Evolutionary conservation across 2,797 vertebrate genomes (phyloP).

Genomic region (Cephalopachus bancanus): DNA sequence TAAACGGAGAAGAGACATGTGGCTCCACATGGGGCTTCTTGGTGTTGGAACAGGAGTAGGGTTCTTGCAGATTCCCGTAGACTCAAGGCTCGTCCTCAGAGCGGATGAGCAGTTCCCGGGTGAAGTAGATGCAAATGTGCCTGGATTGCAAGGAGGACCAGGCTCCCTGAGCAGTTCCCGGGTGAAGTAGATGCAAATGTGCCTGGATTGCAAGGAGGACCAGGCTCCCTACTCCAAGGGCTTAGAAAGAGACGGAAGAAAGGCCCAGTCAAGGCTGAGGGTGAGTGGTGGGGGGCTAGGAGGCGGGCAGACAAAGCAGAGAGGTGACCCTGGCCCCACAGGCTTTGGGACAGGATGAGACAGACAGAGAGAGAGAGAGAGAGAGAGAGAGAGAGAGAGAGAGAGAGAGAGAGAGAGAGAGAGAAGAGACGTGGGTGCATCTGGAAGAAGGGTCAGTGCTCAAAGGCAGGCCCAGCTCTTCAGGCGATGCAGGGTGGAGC

Average conservation of each 20-base stretch:
- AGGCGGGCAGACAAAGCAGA: not conserved
- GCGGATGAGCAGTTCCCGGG: not conserved
- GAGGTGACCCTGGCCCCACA: not conserved
- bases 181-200: not conserved
- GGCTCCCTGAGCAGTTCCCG: not conserved
- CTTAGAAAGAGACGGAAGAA: not conserved
- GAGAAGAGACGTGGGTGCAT: not conserved
- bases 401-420: not conserved
- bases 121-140: not conserved
- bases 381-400: too few relatives aligned
- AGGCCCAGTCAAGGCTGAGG: not conserved
- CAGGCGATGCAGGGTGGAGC: too few relatives aligned
- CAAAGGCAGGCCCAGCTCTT: rapidly evolving
- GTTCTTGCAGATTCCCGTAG: not conserved
- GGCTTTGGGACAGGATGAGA: not conserved
- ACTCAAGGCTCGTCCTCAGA: not conserved
- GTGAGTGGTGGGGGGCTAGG: not conserved
- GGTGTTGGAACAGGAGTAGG: not conserved
- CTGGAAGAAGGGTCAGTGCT: not conserved
- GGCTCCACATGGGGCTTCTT: not conserved
- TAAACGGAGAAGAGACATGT: not conserved
- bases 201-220: not conserved
- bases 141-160: not conserved
- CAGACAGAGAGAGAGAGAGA: not conserved
- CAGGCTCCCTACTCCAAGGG: not conserved